phyloP scores from a whole-genome alignment of 2,797 vertebrate species.

The Leptatherina wallacei region DNA sequence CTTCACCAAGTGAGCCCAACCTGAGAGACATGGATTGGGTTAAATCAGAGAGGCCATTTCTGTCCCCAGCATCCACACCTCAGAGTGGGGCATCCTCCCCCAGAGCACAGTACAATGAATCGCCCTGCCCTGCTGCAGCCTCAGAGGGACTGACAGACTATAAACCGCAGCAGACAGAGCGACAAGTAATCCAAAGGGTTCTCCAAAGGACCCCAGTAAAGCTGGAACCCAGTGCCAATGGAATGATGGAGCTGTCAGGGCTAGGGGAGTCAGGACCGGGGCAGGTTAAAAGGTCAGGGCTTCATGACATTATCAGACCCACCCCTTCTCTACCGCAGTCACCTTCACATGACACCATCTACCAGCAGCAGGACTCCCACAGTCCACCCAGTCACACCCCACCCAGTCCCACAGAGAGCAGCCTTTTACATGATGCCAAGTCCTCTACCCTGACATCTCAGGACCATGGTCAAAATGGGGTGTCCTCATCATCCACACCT shows the following conservation, averaged over 20 bases:
- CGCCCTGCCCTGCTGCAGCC: conserved; percentile 83
- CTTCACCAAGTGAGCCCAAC: conserved; percentile 59
- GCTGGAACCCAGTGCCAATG: conserved; percentile 87
- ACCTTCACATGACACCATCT: conserved; percentile 65
- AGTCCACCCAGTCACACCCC: conserved; percentile 51
- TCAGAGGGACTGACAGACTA: conserved; percentile 89
- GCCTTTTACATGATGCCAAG: conserved; percentile 61
- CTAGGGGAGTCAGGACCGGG: conserved; percentile 68
- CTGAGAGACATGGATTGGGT: conserved; percentile 75
- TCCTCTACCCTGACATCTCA: conserved; percentile 77
- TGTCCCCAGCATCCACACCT: conserved; percentile 70
- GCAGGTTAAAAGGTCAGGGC: conserved; percentile 63
- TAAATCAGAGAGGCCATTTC: conserved; percentile 75
- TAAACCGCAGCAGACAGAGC: conserved; percentile 87
- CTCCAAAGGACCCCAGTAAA: conserved; percentile 87
- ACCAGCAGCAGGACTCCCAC: conserved; percentile 58
- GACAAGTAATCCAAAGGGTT: conserved; percentile 94
- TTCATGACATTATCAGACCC: conserved; percentile 61
- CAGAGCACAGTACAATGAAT: conserved; percentile 85
- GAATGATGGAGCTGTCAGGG: conserved; percentile 84
- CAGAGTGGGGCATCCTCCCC: conserved; percentile 71
- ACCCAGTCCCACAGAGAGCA: conserved; percentile 57
- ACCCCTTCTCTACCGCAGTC: conserved; percentile 54
- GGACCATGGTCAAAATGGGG: conserved; percentile 73
- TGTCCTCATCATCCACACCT: conserved; percentile 63